Evolutionary conservation across 2,888 invertebrate species (phyloP), one percentile per base, ranked within the genome.

Genomic region (Erebia ligea): DNA sequence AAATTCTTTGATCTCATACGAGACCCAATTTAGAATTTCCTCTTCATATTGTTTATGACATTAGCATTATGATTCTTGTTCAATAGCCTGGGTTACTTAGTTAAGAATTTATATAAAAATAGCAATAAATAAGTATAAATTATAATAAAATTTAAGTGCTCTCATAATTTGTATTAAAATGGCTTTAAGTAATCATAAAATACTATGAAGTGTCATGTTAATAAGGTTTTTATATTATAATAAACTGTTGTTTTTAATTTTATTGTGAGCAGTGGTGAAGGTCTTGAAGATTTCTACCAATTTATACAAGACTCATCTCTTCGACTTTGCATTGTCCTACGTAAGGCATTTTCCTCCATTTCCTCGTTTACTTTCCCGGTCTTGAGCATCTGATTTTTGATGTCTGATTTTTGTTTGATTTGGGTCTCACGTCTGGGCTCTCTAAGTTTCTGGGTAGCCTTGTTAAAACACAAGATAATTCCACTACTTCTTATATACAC

Each of bases 111-210:
- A 21, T 21, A 57, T 56, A 57, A 66, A 25, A 67, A 25, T 58
- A 58, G 15, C 42, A 15, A 68, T 68, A 68, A 56, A 68, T 68
- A 62, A 48, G 21, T 62, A 48, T 17, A 19, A 19, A 17, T 54
- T 61, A 62, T 50, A 57, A 68, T 71, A 71, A 71, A 71, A 64
- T 58, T 68, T 64, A 61, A 71, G 58, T 65, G 57, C 8, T 25
- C 21, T 42, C 40, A 58, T 67, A 64, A 34, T 67, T 72, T 64
- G 57, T 59, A 21, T 25, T 50, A n/a, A 65, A 90, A 89, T 86
- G 89, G 90, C 90, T 92, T 66, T 56, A 57, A 19, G 66, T 66
- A 45, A 56, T 66, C 66, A 45, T 66, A 66, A 66, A 66, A 56
- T 19, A 45, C 45, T 66, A 56, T 66, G 15, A 56, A 54, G 40